Base-by-base conservation (phyloP, 2,113 vertebrate species). In the Anseranas semipalmata region DNA sequence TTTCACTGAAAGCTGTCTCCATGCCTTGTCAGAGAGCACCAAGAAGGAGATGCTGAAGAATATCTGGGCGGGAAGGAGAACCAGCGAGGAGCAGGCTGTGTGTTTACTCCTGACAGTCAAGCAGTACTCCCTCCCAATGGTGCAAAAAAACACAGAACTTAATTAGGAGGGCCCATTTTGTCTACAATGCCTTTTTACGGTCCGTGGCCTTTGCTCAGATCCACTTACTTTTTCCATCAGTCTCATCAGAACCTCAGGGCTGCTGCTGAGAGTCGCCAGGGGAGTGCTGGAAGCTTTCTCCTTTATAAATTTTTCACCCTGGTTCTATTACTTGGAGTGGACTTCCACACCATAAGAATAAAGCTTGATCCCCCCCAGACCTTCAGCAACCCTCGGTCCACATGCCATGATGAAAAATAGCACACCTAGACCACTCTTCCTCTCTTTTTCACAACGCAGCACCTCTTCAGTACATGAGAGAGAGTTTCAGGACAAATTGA, bases 301-400 rank as follows among this genome's bases (percentile, higher is more conserved):
- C 89, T 94, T 85, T 67, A 85, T 52, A 43, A 92, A 95, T 94
- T 91, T 97, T 97, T 97, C 93, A 97, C 77, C 37, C 45, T 1
- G 11, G 43, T 74, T 88, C 87, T 52, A 39, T 94, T 97, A 89
- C 81, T 90, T 93, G 91, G 80, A 96, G 90, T 95, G 95, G 94
- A 93, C 96, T 95, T 88, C 50, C 72, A 76, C 39, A 11, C 53
- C 1, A 0, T 80, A 27, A 86, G 87, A 95, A 95, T 76, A 79
- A 74, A 97, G 94, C 89, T 76, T 88, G 95, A 79, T 97, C 74
- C 93, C 95, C 95, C 70, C 73, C 74, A 91, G 97, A 93, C 91
- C 80, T 80, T 32, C 74, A 67, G 37, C 95, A 88, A 53, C 67
- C 70, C 89, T 87, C 28, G 0, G 39, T 76, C 52, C 52, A 53